phyloP scores from a whole-genome alignment of 1,140 invertebrate genomes.

The Portunus trituberculatus region DNA sequence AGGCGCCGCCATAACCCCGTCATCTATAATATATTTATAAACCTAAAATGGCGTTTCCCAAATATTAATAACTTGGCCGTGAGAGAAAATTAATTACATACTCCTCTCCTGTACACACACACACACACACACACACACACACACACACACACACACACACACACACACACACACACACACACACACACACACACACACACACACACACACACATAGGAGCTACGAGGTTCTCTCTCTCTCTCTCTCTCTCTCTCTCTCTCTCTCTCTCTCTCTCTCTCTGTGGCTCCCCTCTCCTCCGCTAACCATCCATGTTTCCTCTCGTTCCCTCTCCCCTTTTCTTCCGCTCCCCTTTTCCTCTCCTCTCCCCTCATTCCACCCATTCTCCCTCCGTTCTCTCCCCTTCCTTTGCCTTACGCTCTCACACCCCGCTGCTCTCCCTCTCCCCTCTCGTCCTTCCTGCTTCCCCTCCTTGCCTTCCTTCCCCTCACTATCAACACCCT shows the following conservation, averaged over 20 bases:
- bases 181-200: too few species aligned
- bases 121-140: too few species aligned
- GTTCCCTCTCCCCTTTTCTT: background rate
- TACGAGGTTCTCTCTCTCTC: background rate
- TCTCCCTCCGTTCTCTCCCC: background rate
- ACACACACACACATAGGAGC: too few species aligned
- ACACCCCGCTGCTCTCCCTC: background rate
- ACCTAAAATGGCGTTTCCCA: too few species aligned
- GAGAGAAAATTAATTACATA: too few species aligned
- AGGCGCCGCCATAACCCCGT: too few species aligned
- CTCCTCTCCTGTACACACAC: too few species aligned
- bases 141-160: too few species aligned
- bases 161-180: background rate
- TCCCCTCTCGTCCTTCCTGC: background rate
- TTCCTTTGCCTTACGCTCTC: background rate
- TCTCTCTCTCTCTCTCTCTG: constrained; percentile 9
- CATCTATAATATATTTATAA: too few species aligned
- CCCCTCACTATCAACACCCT: background rate
- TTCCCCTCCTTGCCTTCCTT: background rate
- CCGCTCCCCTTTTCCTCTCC: background rate
- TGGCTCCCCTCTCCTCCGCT: background rate
- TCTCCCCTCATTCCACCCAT: background rate
- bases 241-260: constrained; percentile 20
- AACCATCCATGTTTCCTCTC: background rate
- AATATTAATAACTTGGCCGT: too few species aligned